phyloP scores from a whole-genome alignment of 2,797 vertebrate genomes.

The Alcedo atthis region DNA sequence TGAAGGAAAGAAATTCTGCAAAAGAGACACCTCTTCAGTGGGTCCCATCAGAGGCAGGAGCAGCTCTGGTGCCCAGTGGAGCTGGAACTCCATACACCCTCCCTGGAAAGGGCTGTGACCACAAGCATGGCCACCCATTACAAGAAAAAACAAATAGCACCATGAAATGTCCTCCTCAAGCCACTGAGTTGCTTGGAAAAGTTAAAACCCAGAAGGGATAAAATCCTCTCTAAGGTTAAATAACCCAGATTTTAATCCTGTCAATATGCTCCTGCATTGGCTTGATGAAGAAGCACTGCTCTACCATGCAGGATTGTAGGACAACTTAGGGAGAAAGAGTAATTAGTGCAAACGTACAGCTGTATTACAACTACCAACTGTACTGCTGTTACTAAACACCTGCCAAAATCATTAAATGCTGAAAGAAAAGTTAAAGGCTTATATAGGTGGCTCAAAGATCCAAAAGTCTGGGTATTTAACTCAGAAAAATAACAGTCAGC shows the following conservation, averaged over 20 bases:
- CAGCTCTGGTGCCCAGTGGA: background rate
- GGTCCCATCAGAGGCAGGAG: background rate
- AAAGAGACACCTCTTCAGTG: background rate
- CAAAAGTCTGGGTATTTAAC: rapidly evolving
- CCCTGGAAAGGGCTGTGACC: too few species aligned
- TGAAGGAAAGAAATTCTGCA: background rate
- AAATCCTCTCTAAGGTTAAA: background rate
- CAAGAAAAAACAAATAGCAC: too few species aligned
- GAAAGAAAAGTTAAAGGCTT: background rate
- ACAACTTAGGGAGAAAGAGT: background rate
- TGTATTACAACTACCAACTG: rapidly evolving
- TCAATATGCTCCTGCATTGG: rapidly evolving
- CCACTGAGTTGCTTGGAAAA: rapidly evolving
- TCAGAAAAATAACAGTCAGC: rapidly evolving
- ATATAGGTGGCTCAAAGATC: background rate
- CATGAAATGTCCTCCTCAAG: background rate
- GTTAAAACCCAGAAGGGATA: background rate
- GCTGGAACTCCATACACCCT: background rate
- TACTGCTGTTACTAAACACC: rapidly evolving
- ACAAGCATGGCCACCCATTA: rapidly evolving
- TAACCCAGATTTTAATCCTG: background rate
- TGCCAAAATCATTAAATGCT: too few species aligned
- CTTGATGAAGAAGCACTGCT: background rate
- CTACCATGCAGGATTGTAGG: background rate
- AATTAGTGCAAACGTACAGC: background rate